phyloP scores from a whole-genome alignment of 2,797 vertebrate genomes.

The Eleutherodactylus coqui region DNA sequence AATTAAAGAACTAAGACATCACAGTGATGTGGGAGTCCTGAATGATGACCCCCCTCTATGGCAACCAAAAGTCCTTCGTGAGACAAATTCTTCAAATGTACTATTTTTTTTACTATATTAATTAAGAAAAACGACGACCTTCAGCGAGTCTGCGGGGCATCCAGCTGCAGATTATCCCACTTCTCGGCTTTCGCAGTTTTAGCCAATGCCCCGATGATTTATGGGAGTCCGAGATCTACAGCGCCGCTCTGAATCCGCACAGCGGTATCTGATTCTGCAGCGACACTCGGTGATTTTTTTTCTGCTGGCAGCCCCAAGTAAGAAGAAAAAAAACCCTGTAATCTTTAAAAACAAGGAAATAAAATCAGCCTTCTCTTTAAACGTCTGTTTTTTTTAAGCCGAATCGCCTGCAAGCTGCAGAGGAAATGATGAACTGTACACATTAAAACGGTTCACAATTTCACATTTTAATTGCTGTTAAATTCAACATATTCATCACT shows the following conservation, averaged over 20 bases:
- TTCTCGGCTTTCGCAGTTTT: too few relatives aligned
- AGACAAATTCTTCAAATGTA: too few relatives aligned
- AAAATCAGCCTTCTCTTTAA: background rate
- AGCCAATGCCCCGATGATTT: background rate
- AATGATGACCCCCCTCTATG: too few relatives aligned
- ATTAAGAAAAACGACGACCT: too few relatives aligned
- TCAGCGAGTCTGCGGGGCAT: too few relatives aligned
- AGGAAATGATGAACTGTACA: slow-evolving; percentile 56
- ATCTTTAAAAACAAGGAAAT: slow-evolving; percentile 15
- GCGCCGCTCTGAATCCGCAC: background rate
- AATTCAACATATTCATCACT: slow-evolving; percentile 63
- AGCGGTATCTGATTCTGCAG: background rate
- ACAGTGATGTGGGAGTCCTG: too few relatives aligned
- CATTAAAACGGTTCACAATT: slow-evolving; percentile 57
- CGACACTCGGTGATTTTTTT: background rate
- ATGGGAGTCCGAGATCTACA: background rate
- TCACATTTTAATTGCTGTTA: slow-evolving; percentile 63
- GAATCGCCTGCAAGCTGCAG: slow-evolving; percentile 1
- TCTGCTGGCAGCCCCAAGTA: background rate
- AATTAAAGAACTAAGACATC: too few relatives aligned
- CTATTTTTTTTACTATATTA: too few relatives aligned
- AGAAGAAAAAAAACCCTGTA: background rate
- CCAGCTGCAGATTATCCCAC: too few relatives aligned
- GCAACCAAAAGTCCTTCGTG: too few relatives aligned
- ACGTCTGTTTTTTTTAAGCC: slow-evolving; percentile 15